Evolutionary conservation across 2,797 vertebrate species (phyloP), one percentile per base, ranked within the genome.

Genomic region (Sarcophilus harrisii): DNA sequence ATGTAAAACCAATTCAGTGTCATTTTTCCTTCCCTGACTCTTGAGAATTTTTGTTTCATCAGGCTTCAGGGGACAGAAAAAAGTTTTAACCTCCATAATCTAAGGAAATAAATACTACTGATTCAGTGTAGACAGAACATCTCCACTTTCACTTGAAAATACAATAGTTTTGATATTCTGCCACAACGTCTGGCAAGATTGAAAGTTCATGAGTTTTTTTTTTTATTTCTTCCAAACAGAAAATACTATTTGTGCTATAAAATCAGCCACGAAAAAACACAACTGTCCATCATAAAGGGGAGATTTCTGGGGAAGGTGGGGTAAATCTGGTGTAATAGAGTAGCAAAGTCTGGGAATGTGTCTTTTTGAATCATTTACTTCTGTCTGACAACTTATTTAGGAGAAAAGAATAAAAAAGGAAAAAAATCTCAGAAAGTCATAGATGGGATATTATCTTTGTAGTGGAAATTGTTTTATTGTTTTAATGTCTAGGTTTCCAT

Each of bases 21-120:
- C 96, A 0, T 0, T 55, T 55, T 96, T 92, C 96, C 95, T 57
- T 90, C 96, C 96, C 93, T 59, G 94, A 95, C 90, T 94, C 94
- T 98, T 97, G 97, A 96, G 66, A 98, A 97, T 52, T 91, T 97
- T 94, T 97, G 97, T 92, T 98, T 98, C 98, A 95, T 18, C 94
- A 57, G 30, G 38, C 45, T 95, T 96, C 18, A 94, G 18, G 57
- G 29, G 13, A 49, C 90, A 92, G 30, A 28, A 3, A 81, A 0
- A 14, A 73, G 57, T 95, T 27, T 94, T 73, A 6, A 52, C 94
- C 30, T 12, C 13, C 4, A 52, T 30, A 94, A 92, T 66, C 11
- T 58, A 57, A 95, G 30, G 73, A 94, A 95, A 92, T 24, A 49
- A n/a, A 57, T 94, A 0, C n/a, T 9, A 58, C 73, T 93, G 91